A percentile compares a stretch with the other conserved stretches of the same genome.
These are phyloP conservation scores for Eremobia ochroleuca DNA, from an alignment of 2,888 invertebrate species.

Conservation along the genomic window DNA sequence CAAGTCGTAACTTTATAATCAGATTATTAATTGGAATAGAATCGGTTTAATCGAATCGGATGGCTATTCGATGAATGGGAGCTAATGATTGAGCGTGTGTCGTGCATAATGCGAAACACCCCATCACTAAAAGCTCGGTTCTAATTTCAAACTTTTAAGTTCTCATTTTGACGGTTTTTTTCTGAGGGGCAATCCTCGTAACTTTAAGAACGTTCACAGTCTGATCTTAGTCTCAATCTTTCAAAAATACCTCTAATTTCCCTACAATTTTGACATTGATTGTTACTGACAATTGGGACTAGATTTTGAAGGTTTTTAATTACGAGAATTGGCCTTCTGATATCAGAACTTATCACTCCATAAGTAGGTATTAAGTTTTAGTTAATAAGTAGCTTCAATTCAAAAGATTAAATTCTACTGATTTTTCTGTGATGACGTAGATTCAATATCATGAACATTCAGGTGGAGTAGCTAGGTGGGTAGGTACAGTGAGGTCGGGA, in stretches of 20 bases:
- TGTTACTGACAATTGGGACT: too few species aligned
- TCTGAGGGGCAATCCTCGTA: too few species aligned
- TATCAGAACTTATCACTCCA: not conserved
- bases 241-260: not conserved
- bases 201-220: too few species aligned
- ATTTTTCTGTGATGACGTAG: not conserved
- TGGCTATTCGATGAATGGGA: conserved; percentile 76
- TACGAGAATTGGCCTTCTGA: too few species aligned
- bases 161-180: not conserved
- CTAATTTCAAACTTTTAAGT: conserved; percentile 42
- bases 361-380: not conserved
- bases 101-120: conserved; percentile 69
- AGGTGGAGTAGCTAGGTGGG: not conserved
- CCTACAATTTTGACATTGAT: too few species aligned
- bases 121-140: conserved; percentile 64
- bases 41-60: conserved; percentile 76
- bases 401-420: not conserved
- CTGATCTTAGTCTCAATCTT: not conserved
- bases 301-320: too few species aligned
- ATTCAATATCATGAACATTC: conserved; percentile 15
- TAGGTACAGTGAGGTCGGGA: conserved; percentile 4
- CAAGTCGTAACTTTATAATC: conserved; percentile 88
- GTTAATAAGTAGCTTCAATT: not conserved
- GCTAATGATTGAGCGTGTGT: conserved; percentile 78
- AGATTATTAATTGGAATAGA: conserved; percentile 81